A percentile compares a stretch with the other conserved stretches of the same genome.
Conservation (phyloP, 2,113 vertebrate genomes). For the Pterocles gutturalis region DNA sequence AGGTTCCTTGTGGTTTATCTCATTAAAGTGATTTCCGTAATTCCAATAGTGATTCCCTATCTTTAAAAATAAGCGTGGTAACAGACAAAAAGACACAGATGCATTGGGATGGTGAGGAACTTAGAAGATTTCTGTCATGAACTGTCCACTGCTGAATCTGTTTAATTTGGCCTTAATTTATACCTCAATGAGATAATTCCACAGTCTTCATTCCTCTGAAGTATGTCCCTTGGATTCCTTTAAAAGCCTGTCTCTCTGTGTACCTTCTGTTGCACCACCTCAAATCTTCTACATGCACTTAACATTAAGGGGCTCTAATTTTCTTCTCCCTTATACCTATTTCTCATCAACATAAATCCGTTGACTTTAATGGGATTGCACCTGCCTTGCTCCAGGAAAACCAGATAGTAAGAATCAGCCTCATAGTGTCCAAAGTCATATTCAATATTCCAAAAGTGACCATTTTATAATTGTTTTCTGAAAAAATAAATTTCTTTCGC, state of each 20-base stretch:
- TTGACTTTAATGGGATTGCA: neutral
- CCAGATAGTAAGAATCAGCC: neutral
- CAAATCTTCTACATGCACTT: neutral
- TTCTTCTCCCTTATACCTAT: neutral
- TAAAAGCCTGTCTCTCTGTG: neutral
- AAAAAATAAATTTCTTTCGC: neutral
- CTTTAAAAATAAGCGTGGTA: neutral
- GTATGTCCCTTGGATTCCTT: neutral
- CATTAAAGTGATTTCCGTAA: neutral
- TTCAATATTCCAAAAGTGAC: neutral
- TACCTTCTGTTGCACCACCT: constrained; percentile 11
- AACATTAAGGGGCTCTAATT: neutral
- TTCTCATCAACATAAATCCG: neutral
- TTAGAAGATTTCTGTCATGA: neutral
- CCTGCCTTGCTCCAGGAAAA: neutral
- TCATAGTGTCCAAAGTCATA: neutral
- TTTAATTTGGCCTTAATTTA: neutral
- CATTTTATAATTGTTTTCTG: neutral
- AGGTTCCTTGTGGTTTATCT: constrained; percentile 11
- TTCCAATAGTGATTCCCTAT: neutral
- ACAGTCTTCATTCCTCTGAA: neutral
- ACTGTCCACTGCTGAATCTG: neutral
- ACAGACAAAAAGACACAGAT: neutral
- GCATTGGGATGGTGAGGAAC: neutral
- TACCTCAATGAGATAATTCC: neutral